These are phyloP conservation scores for Clitarchus hookeri DNA, from an alignment of 2,888 invertebrate genomes.

Conservation along the genomic window DNA sequence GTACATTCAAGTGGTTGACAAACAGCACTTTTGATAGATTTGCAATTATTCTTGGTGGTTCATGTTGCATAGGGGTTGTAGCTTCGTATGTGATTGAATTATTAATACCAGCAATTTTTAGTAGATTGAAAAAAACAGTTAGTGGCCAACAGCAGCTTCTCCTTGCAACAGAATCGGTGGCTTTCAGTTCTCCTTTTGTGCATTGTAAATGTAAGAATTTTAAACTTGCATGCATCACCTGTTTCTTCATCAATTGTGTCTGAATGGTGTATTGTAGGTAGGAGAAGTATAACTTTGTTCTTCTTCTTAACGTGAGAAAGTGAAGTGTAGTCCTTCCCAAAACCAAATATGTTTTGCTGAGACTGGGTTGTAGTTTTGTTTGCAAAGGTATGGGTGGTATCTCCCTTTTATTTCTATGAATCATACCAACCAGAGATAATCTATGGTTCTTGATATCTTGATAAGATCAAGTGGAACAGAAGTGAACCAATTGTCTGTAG, in stretches of 20 bases:
- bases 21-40: too few relatives aligned
- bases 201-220: slow-evolving; percentile 39
- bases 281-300: slow-evolving; percentile 37
- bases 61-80: too few relatives aligned
- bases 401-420: slow-evolving; percentile 44
- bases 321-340: slow-evolving; percentile 35
- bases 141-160: too few relatives aligned
- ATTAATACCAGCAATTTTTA: too few relatives aligned
- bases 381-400: slow-evolving; percentile 40
- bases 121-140: too few relatives aligned
- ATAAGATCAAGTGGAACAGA: slow-evolving; percentile 36
- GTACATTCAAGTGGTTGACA: too few relatives aligned
- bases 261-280: slow-evolving; percentile 37
- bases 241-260: slow-evolving; percentile 38
- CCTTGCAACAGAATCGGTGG: slow-evolving; percentile 37
- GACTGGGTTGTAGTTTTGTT: slow-evolving; percentile 35
- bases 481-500: slow-evolving; percentile 20
- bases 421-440: slow-evolving; percentile 42
- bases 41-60: too few relatives aligned
- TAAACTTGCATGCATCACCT: slow-evolving; percentile 39
- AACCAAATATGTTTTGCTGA: slow-evolving; percentile 41
- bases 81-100: too few relatives aligned
- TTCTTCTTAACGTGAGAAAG: slow-evolving; percentile 41
- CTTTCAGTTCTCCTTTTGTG: slow-evolving; percentile 41
- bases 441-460: slow-evolving; percentile 33